Evolutionary conservation across 1,140 invertebrate species (phyloP).

Genomic region (Brachionus asplanchnoidis): DNA sequence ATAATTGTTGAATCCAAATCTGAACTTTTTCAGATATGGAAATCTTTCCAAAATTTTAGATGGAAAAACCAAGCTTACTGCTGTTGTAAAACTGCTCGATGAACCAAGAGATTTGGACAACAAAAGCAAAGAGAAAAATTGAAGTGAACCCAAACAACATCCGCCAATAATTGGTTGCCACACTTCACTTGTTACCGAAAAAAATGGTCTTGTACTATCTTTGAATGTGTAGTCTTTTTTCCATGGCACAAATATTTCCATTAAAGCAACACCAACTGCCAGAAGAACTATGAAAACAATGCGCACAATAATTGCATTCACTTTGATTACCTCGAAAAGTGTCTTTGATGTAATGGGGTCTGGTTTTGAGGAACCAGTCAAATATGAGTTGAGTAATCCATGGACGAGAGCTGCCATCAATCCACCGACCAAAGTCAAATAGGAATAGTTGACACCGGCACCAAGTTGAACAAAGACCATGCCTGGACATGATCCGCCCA

Average conservation of each 20-base stretch:
- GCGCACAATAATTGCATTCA: background rate
- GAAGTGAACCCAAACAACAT: background rate
- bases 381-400: background rate
- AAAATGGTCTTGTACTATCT: background rate
- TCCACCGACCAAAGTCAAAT: constrained; percentile 10
- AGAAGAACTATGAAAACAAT: background rate
- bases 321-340: background rate
- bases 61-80: background rate
- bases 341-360: background rate
- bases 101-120: background rate
- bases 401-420: background rate
- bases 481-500: constrained; percentile 18
- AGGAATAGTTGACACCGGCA: background rate
- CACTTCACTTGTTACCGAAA: constrained; percentile 5
- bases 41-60: background rate
- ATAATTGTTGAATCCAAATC: background rate
- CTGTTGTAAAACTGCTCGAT: background rate
- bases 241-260: constrained; percentile 27
- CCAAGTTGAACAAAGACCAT: constrained; percentile 25
- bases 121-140: background rate
- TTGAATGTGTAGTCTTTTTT: background rate
- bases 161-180: constrained; percentile 20
- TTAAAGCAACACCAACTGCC: background rate
- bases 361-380: background rate
- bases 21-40: constrained; percentile 1